phyloP scores from a whole-genome alignment of 2,113 vertebrate species.

The Periophthalmus modestus region DNA sequence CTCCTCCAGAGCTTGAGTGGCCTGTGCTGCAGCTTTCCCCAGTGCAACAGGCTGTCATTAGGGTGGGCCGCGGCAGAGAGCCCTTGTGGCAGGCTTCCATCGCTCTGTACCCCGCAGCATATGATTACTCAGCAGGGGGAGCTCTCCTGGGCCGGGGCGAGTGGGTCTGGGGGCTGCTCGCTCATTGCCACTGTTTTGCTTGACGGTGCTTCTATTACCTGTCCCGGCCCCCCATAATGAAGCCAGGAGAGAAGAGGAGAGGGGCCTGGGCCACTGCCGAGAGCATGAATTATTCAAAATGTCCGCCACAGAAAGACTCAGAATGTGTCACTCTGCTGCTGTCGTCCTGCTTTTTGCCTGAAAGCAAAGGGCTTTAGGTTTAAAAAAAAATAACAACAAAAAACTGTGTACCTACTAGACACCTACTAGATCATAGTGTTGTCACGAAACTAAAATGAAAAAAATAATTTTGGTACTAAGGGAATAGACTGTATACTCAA shows the following conservation, averaged over 20 bases:
- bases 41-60: constrained; percentile 79
- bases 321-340: constrained; percentile 55
- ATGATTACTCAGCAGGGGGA: constrained; percentile 79
- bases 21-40: constrained; percentile 62
- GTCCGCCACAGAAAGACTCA: constrained; percentile 12
- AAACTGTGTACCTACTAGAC: no score
- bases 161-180: constrained; percentile 48
- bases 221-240: constrained; percentile 83
- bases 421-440: no score
- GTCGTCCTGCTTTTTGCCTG: constrained; percentile 68
- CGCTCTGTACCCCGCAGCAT: constrained; percentile 79
- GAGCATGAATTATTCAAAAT: constrained; percentile 88
- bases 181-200: constrained; percentile 57
- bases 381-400: no score
- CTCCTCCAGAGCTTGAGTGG: constrained; percentile 44
- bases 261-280: constrained; percentile 54
- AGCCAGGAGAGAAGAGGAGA: constrained; percentile 78
- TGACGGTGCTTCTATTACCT: constrained; percentile 75
- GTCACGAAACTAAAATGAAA: no score
- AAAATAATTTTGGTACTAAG: no score
- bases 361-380: background rate
- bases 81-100: constrained; percentile 79
- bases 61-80: constrained; percentile 74
- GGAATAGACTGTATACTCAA: no score
- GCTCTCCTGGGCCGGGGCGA: constrained; percentile 69